Evolutionary conservation across 2,888 invertebrate genomes (phyloP).

Genomic region (Tortricodes alternella): DNA sequence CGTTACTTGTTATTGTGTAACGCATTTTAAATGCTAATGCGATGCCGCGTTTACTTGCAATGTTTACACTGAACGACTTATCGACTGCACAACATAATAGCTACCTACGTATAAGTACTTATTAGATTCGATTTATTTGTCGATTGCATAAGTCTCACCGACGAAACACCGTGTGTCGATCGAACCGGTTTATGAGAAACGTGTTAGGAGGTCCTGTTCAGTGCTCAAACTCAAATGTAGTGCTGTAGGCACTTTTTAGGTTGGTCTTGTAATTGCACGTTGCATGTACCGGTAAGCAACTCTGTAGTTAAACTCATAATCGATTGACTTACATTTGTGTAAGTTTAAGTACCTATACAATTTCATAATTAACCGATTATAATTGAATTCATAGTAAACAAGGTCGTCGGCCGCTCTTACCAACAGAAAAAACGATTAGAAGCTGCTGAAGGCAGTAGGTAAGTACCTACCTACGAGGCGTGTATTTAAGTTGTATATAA

Average conservation of each 20-base stretch:
- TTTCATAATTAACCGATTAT: too few species aligned
- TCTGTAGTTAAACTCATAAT: too few species aligned
- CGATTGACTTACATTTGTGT: too few species aligned
- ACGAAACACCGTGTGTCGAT: slow-evolving; percentile 57
- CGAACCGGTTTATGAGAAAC: slow-evolving; percentile 78
- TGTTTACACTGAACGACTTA: slow-evolving; percentile 16
- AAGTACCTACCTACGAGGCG: too few species aligned
- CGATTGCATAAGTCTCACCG: slow-evolving; percentile 72
- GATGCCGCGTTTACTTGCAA: slow-evolving; percentile 16
- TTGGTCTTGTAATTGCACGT: too few species aligned
- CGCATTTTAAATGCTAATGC: slow-evolving; percentile 19
- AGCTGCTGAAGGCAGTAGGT: slow-evolving; percentile 11
- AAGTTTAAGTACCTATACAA: too few species aligned
- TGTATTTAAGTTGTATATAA: slow-evolving; percentile 14
- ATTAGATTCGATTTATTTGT: slow-evolving; percentile 61
- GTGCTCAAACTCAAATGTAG: slow-evolving; percentile 44
- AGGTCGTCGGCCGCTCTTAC: too few species aligned
- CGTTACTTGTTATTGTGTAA: slow-evolving; percentile 18
- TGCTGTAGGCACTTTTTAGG: neutral
- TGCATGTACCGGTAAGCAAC: too few species aligned
- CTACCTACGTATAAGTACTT: slow-evolving; percentile 23
- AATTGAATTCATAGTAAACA: too few species aligned
- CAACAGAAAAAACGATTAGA: neutral
- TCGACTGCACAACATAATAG: slow-evolving; percentile 15
- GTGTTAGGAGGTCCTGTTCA: slow-evolving; percentile 76